These are phyloP conservation scores for Hemicrepidius hirtus DNA, from an alignment of 2,888 invertebrate genomes.

Conservation along the genomic window DNA sequence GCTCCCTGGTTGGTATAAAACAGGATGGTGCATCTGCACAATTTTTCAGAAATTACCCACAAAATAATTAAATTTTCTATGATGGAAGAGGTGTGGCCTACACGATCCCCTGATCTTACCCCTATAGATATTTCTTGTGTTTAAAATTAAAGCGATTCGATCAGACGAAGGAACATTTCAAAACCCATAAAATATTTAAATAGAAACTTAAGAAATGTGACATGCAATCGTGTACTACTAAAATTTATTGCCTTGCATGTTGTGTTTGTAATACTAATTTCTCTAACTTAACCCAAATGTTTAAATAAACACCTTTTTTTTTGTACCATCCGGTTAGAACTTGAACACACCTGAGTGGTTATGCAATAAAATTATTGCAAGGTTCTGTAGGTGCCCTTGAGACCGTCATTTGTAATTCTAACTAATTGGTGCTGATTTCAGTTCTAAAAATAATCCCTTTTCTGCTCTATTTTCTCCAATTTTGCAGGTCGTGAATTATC, in stretches of 20 bases:
- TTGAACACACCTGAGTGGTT: conserved; percentile 9
- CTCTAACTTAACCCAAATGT: conserved; percentile 18
- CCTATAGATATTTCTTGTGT: neutral
- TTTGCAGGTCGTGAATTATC: neutral
- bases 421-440: conserved; percentile 16
- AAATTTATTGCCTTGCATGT: conserved; percentile 18
- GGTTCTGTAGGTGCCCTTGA: conserved; percentile 12
- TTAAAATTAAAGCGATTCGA: too few species aligned
- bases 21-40: too few species aligned
- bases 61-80: too few species aligned
- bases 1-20: too few species aligned
- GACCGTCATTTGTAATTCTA: conserved; percentile 21
- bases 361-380: neutral
- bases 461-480: conserved; percentile 21
- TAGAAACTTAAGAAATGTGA: neutral
- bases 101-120: too few species aligned
- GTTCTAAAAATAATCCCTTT: conserved; percentile 23
- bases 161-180: too few species aligned
- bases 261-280: conserved; percentile 15
- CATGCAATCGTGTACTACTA: neutral
- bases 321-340: conserved; percentile 4
- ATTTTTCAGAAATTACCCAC: too few species aligned
- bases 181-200: neutral
- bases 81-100: too few species aligned
- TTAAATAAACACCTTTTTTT: neutral